Evolutionary conservation across 1,140 invertebrate species (phyloP), one percentile per base, ranked within the genome.

Genomic region (Solen grandis): DNA sequence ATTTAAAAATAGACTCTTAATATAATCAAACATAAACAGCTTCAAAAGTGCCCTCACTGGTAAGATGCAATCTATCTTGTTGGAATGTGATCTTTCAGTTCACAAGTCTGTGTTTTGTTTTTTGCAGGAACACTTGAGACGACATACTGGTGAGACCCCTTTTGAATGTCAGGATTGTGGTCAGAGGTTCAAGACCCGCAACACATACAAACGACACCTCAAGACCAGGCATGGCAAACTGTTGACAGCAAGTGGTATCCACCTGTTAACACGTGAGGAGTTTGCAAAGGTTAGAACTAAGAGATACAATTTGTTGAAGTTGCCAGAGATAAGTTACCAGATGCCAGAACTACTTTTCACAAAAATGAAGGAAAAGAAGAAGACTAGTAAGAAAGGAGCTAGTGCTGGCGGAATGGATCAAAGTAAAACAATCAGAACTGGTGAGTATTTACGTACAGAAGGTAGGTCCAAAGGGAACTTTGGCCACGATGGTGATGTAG

Each of bases 71-170:
- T n/a, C n/a, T n/a, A n/a, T n/a, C n/a, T n/a, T n/a, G n/a, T n/a
- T n/a, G n/a, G n/a, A n/a, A n/a, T n/a, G n/a, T n/a, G n/a, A n/a
- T n/a, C n/a, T n/a, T n/a, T n/a, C n/a, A n/a, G n/a, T n/a, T n/a
- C n/a, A n/a, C n/a, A n/a, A n/a, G n/a, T n/a, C n/a, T 14, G 1
- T 80, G 52, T 68, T 63, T 77, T 77, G 31, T 16, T 62, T 81
- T 74, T 62, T 79, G 5, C 55, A 91, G 91, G 95, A 95, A 86
- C 95, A 95, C 86, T 90, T 94, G 41, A 89, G 94, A 55, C 89
- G 94, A 55, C 95, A 95, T 81, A 95, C 94, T 14, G 95, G 95
- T 50, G 95, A 95, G 89, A 93, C 94, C 25, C 95, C 95, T 2
- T 95, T 94, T 85, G 92, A 94, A n/a, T 95, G 95, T 83, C 92